A percentile compares a stretch with the other conserved stretches of the same genome.
These are phyloP conservation scores for Dendropsophus ebraccatus DNA, from an alignment of 2,113 vertebrate genomes.

Conservation along the genomic window DNA sequence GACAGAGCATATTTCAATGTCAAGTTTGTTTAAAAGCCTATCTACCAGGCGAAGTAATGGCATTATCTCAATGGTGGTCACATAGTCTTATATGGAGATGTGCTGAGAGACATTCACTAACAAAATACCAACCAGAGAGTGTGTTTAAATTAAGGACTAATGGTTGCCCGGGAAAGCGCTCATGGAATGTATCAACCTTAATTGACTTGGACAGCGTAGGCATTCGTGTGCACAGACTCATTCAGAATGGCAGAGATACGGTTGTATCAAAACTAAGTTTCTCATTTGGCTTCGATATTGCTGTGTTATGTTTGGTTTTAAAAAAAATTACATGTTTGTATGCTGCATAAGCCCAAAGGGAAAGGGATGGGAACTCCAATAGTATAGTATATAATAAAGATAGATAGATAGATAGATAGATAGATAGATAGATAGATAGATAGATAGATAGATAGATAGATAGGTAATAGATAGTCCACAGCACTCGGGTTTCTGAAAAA, in stretches of 20 bases:
- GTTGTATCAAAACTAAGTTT: not conserved
- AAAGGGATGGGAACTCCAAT: no score
- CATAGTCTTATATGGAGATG: slow-evolving; percentile 50
- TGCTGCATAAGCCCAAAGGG: no score
- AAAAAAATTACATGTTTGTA: not conserved
- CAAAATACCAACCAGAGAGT: slow-evolving; percentile 42
- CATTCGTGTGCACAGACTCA: not conserved
- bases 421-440: no score
- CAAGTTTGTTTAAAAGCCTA: not conserved
- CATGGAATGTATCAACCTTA: slow-evolving; percentile 23
- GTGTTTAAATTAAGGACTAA: slow-evolving; percentile 29
- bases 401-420: no score
- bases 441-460: no score
- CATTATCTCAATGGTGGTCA: slow-evolving; percentile 1
- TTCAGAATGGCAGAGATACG: not conserved
- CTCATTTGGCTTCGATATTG: not conserved
- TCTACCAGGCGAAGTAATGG: slow-evolving; percentile 9
- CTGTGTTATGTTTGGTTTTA: not conserved
- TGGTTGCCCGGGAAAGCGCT: not conserved
- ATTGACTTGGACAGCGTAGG: not conserved
- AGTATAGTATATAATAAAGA: no score
- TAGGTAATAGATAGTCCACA: no score
- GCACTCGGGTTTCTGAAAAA: no score
- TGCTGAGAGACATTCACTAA: slow-evolving; percentile 16
- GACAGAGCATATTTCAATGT: slow-evolving; percentile 4